phyloP scores from a whole-genome alignment of 2,888 invertebrate genomes.

The Magallana nippona region DNA sequence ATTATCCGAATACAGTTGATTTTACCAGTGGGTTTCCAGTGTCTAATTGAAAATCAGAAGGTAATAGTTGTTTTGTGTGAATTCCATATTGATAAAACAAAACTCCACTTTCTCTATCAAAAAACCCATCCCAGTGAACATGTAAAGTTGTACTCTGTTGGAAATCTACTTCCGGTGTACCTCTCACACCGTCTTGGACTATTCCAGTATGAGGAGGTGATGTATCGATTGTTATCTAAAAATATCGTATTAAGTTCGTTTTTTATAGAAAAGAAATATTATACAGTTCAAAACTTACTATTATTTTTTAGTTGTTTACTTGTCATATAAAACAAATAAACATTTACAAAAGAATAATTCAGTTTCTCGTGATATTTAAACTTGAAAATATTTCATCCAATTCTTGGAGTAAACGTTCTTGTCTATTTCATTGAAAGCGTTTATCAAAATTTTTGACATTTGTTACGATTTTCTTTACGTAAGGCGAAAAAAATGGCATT shows the following conservation, averaged over 20 bases:
- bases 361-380: too few relatives aligned
- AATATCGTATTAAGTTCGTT: background rate
- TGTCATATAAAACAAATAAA: too few relatives aligned
- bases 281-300: too few relatives aligned
- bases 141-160: slow-evolving; percentile 55
- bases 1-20: too few relatives aligned
- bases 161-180: slow-evolving; percentile 64
- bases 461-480: too few relatives aligned
- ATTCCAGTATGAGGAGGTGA: slow-evolving; percentile 64
- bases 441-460: too few relatives aligned
- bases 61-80: slow-evolving; percentile 41
- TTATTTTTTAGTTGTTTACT: too few relatives aligned
- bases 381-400: too few relatives aligned
- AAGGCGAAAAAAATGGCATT: too few relatives aligned
- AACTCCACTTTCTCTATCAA: slow-evolving; percentile 66
- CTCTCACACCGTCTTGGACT: slow-evolving; percentile 64
- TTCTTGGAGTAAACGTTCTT: too few relatives aligned
- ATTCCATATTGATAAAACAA: slow-evolving; percentile 61
- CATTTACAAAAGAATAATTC: too few relatives aligned
- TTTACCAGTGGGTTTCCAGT: background rate
- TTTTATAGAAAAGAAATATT: background rate
- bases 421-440: too few relatives aligned
- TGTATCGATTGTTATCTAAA: slow-evolving; percentile 68
- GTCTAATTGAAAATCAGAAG: slow-evolving; percentile 2
- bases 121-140: slow-evolving; percentile 66